These are phyloP conservation scores for Drosophila tropicalis DNA, from an alignment of 1,140 invertebrate species.

Conservation along the genomic window DNA sequence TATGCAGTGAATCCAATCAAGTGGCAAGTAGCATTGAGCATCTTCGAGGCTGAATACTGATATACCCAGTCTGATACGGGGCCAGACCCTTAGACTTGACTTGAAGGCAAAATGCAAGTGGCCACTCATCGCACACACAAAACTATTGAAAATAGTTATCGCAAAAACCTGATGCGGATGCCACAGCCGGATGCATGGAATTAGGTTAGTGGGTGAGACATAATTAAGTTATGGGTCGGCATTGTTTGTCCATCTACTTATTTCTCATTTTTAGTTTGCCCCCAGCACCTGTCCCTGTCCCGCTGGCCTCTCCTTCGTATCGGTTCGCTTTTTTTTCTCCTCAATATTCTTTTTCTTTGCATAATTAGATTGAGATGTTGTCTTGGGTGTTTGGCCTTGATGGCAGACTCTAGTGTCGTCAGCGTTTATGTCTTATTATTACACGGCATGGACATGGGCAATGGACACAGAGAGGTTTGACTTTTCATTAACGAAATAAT, in stretches of 20 bases:
- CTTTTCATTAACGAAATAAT: constrained; percentile 67
- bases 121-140: constrained; percentile 27
- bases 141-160: constrained; percentile 51
- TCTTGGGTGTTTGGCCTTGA: constrained; percentile 42
- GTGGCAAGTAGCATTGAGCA: constrained; percentile 74
- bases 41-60: constrained; percentile 52
- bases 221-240: constrained; percentile 77
- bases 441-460: constrained; percentile 5
- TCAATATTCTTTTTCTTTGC: constrained; percentile 35
- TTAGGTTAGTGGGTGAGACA: constrained; percentile 79
- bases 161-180: constrained; percentile 44
- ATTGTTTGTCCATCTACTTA: constrained; percentile 35
- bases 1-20: constrained; percentile 56
- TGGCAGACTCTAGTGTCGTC: constrained; percentile 14
- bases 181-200: constrained; percentile 52
- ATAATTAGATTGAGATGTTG: constrained; percentile 66
- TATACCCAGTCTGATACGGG: constrained; percentile 45
- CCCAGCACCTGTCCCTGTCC: too few relatives aligned
- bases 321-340: constrained; percentile 2
- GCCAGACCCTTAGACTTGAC: constrained; percentile 46
- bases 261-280: not conserved
- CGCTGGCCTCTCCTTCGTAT: not conserved
- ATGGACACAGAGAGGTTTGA: constrained; percentile 34
- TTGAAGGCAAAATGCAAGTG: constrained; percentile 62
- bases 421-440: constrained; percentile 17